A percentile compares a stretch with the other conserved stretches of the same genome.
Evolutionary conservation across 2,797 vertebrate species (phyloP).

Genomic region (Sebastes matsubarae): DNA sequence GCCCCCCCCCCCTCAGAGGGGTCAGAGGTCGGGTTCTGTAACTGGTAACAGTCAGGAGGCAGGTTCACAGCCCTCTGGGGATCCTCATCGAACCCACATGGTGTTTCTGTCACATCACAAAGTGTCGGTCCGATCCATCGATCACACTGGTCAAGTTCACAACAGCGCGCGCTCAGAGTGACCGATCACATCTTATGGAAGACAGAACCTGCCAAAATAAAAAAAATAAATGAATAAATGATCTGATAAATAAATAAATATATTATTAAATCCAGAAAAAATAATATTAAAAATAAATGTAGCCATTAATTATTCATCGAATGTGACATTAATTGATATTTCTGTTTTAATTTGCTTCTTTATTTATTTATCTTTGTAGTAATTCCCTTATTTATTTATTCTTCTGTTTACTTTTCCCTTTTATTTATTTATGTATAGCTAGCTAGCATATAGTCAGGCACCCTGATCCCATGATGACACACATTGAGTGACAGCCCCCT

Average conservation of each 20-base stretch:
- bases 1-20: background rate
- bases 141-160: background rate
- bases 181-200: background rate
- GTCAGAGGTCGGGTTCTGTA: conserved; percentile 41
- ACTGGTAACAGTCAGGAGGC: conserved; percentile 43
- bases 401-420: background rate
- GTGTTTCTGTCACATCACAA: background rate
- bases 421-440: background rate
- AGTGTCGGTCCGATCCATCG: background rate
- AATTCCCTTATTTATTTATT: background rate
- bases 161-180: background rate
- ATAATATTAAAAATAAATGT: too few species aligned
- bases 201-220: too few species aligned
- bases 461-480: too few species aligned
- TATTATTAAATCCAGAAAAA: too few species aligned
- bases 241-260: too few species aligned
- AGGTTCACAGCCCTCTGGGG: conserved; percentile 29
- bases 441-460: too few species aligned
- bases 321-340: background rate
- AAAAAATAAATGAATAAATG: too few species aligned
- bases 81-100: conserved; percentile 13
- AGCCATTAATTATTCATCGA: too few species aligned
- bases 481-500: too few species aligned
- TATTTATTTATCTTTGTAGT: background rate
- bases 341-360: background rate